phyloP scores from a whole-genome alignment of 2,113 vertebrate species.

The Triplophysa dalaica region DNA sequence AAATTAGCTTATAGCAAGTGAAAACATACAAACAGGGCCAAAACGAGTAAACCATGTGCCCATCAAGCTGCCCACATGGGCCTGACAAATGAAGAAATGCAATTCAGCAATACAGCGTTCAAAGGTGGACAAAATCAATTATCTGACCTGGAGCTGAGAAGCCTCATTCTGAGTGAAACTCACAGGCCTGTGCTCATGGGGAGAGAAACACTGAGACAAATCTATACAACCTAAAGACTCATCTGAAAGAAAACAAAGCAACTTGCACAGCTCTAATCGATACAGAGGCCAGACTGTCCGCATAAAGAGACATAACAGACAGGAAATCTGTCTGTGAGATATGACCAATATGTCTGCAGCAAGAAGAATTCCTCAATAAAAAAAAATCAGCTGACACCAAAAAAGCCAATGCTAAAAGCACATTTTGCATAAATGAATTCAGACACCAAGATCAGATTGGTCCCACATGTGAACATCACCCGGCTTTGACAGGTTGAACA shows the following conservation, averaged over 20 bases:
- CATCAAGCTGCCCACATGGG: slow-evolving; percentile 17
- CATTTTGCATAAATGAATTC: slow-evolving; percentile 31
- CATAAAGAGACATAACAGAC: slow-evolving; percentile 32
- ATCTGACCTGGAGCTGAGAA: slow-evolving; percentile 40
- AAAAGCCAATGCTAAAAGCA: slow-evolving; percentile 7
- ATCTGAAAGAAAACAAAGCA: slow-evolving; percentile 45
- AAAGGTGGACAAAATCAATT: slow-evolving; percentile 50
- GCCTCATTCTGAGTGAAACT: slow-evolving; percentile 12
- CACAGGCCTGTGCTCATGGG: slow-evolving; percentile 16
- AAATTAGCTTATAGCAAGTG: neutral
- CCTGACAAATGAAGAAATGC: slow-evolving; percentile 50
- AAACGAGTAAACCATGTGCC: slow-evolving; percentile 8
- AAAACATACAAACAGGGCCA: slow-evolving; percentile 18
- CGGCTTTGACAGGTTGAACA: slow-evolving; percentile 16
- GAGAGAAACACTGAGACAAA: slow-evolving; percentile 26
- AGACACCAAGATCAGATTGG: slow-evolving; percentile 20
- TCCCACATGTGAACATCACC: slow-evolving; percentile 28
- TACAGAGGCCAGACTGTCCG: slow-evolving; percentile 16
- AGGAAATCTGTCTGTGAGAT: slow-evolving; percentile 20
- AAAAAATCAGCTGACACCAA: slow-evolving; percentile 16
- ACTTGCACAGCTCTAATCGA: slow-evolving; percentile 29
- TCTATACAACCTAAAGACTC: slow-evolving; percentile 47
- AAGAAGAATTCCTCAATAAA: neutral
- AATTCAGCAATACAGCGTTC: slow-evolving; percentile 47
- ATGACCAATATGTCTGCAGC: slow-evolving; percentile 2